These are phyloP conservation scores for Pseudococcus longispinus DNA, from an alignment of 2,888 invertebrate species.

Conservation along the genomic window DNA sequence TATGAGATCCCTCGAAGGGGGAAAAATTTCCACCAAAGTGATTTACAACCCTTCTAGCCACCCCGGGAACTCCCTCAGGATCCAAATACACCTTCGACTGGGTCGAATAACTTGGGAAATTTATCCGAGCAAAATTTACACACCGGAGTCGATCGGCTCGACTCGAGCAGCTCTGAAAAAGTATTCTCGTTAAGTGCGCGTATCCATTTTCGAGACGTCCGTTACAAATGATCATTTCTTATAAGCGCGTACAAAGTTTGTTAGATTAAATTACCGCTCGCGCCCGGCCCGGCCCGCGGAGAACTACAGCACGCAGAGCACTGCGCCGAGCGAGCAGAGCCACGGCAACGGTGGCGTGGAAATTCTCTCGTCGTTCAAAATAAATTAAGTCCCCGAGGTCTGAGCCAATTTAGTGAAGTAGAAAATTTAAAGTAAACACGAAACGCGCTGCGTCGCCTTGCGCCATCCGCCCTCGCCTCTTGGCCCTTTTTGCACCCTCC, in stretches of 20 bases:
- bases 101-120: not conserved
- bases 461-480: not conserved
- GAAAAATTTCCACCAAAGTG: not conserved
- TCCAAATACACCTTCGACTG: too few relatives aligned
- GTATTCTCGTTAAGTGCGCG: constrained; percentile 30
- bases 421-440: constrained; percentile 54
- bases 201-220: constrained; percentile 47
- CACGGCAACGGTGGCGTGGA: constrained; percentile 31
- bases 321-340: not conserved
- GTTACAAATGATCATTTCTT: constrained; percentile 52
- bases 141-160: too few relatives aligned
- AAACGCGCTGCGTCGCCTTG: constrained; percentile 7
- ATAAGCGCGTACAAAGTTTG: constrained; percentile 49
- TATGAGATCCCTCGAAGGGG: not conserved
- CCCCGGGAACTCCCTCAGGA: not conserved
- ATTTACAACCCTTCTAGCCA: not conserved
- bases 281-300: not conserved
- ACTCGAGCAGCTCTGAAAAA: not conserved
- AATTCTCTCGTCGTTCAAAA: constrained; percentile 53
- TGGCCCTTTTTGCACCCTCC: not conserved
- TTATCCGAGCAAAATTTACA: too few relatives aligned
- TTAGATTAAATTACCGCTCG: constrained; percentile 51
- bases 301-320: not conserved
- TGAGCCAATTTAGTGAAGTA: constrained; percentile 54
- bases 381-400: constrained; percentile 55